Evolutionary conservation across 2,113 vertebrate species (phyloP).

Genomic region (Aspidoscelis tigris): DNA sequence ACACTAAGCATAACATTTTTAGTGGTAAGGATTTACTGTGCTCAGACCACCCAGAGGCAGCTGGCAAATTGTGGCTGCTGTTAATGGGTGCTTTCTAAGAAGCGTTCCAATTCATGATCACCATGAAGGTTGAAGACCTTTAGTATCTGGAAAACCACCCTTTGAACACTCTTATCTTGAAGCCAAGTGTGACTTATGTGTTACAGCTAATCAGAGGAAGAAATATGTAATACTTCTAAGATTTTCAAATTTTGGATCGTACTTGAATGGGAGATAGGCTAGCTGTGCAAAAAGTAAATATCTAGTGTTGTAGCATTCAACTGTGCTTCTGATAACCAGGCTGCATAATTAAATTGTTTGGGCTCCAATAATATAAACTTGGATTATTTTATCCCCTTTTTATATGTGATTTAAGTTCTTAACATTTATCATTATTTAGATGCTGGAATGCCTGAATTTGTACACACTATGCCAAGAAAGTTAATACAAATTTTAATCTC

Average conservation of each 20-base stretch:
- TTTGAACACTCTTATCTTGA: too few relatives aligned
- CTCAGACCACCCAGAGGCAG: too few relatives aligned
- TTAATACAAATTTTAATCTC: too few relatives aligned
- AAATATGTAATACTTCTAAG: background rate
- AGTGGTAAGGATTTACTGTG: too few relatives aligned
- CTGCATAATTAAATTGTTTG: background rate
- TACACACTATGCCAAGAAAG: too few relatives aligned
- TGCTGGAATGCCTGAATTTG: too few relatives aligned
- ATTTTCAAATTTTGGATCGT: background rate
- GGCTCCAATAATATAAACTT: background rate
- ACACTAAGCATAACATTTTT: too few relatives aligned
- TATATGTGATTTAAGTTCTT: background rate
- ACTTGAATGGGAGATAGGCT: background rate
- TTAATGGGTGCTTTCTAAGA: too few relatives aligned
- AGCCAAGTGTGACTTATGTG: background rate
- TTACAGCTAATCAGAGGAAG: background rate
- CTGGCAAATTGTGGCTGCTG: too few relatives aligned
- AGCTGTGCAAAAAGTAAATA: background rate
- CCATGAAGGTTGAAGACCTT: too few relatives aligned
- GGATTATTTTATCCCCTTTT: background rate
- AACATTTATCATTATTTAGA: background rate
- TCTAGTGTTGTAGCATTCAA: background rate
- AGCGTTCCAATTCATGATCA: too few relatives aligned
- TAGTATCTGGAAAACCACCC: too few relatives aligned
- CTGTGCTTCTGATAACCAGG: background rate